Percentiles rank a stretch among this genome's conserved stretches.
phyloP scores from a whole-genome alignment of 23 tunicate genomes.

The Ciona savignyi region DNA sequence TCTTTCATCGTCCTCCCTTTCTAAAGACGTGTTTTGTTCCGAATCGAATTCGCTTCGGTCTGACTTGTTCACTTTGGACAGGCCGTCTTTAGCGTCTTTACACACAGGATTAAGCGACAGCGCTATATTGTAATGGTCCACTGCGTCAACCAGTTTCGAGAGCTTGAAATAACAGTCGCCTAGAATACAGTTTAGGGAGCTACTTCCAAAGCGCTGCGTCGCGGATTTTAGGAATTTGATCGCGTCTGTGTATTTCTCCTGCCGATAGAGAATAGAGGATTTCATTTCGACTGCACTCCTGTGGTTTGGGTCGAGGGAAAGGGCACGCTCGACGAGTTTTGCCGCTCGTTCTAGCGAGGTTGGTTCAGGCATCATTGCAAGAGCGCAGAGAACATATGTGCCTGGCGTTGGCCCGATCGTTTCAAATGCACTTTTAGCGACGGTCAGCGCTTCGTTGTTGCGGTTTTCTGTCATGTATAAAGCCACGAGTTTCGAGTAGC shows the following conservation, averaged over 20 bases:
- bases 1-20: conserved; percentile 1
- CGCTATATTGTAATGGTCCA: conserved; percentile 75
- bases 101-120: conserved; percentile 60
- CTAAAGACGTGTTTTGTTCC: not conserved
- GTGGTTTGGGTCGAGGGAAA: conserved; percentile 50
- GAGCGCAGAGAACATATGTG: conserved; percentile 55
- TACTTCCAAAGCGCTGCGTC: conserved; percentile 43
- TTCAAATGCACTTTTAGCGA: conserved; percentile 52
- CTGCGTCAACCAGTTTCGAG: conserved; percentile 46
- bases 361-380: conserved; percentile 23
- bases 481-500: conserved; percentile 57
- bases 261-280: conserved; percentile 29
- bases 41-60: conserved; percentile 32
- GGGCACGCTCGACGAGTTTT: conserved; percentile 55
- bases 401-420: conserved; percentile 48
- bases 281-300: conserved; percentile 40
- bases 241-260: conserved; percentile 46
- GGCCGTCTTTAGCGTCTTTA: conserved; percentile 50
- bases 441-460: conserved; percentile 63
- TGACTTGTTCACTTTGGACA: conserved; percentile 25
- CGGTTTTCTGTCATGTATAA: conserved; percentile 26
- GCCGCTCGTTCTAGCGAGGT: conserved; percentile 26
- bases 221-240: conserved; percentile 30
- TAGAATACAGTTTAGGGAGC: conserved; percentile 47
- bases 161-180: conserved; percentile 43